phyloP scores from a whole-genome alignment of 2,888 invertebrate genomes.

The Balanococcus diminutus region DNA sequence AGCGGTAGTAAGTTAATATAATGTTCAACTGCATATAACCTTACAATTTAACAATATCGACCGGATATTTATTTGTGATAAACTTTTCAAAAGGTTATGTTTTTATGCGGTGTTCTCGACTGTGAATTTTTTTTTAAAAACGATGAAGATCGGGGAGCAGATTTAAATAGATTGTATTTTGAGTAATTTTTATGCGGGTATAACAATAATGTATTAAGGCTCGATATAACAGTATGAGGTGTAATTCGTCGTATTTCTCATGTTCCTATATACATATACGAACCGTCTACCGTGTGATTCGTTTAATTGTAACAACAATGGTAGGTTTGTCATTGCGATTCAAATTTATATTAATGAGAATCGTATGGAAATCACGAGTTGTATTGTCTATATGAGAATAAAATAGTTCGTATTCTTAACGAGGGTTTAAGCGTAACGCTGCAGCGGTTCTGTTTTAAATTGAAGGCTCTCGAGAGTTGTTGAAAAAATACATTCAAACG shows the following conservation, averaged over 20 bases:
- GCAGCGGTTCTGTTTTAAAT: too few species aligned
- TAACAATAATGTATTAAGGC: background rate
- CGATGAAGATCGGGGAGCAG: background rate
- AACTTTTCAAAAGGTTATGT: conserved; percentile 18
- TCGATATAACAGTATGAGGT: background rate
- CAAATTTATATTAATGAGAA: background rate
- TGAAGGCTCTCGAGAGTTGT: too few species aligned
- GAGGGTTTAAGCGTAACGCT: background rate
- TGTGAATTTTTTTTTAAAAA: background rate
- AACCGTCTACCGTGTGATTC: background rate
- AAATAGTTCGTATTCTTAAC: background rate
- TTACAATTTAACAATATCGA: conserved; percentile 10
- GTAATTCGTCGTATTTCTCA: background rate
- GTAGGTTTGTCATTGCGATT: background rate
- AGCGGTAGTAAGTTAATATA: background rate
- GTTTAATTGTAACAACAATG: background rate
- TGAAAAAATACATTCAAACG: too few species aligned
- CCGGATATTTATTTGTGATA: conserved; percentile 37
- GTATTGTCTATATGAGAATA: background rate
- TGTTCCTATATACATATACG: too few species aligned
- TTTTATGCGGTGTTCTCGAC: background rate
- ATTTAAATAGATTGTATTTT: background rate
- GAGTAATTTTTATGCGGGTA: conserved; percentile 23
- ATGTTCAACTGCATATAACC: background rate
- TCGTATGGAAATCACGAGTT: background rate